A percentile compares a stretch with the other conserved stretches of the same genome.
phyloP scores from a whole-genome alignment of 2,888 invertebrate genomes.

The Papilio protenor region DNA sequence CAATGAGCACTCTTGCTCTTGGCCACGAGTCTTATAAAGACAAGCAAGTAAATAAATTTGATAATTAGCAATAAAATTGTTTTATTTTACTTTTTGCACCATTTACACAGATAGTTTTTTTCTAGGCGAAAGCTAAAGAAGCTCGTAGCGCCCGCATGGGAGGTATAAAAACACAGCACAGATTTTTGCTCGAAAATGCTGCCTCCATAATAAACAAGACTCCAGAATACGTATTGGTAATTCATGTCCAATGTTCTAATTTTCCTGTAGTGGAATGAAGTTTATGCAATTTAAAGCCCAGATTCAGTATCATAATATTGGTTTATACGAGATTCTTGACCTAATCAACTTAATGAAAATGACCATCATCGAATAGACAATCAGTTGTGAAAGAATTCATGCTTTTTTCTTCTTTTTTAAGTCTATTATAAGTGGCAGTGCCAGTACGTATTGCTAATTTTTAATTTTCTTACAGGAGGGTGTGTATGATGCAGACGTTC shows the following conservation, averaged over 20 bases:
- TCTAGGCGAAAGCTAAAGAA: slow-evolving; percentile 86
- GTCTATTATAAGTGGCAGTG: background rate
- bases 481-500: slow-evolving; percentile 86
- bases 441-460: slow-evolving; percentile 2
- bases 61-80: slow-evolving; percentile 55
- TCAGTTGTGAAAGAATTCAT: too few relatives aligned
- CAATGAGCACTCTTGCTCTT: slow-evolving; percentile 74
- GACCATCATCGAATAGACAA: too few relatives aligned
- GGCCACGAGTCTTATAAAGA: slow-evolving; percentile 80
- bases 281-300: too few relatives aligned
- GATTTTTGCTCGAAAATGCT: slow-evolving; percentile 88
- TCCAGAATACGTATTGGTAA: slow-evolving; percentile 83
- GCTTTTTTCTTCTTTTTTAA: too few relatives aligned
- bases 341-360: too few relatives aligned
- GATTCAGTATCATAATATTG: too few relatives aligned
- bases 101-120: slow-evolving; percentile 50
- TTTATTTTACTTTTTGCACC: slow-evolving; percentile 60
- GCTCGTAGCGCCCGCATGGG: slow-evolving; percentile 79
- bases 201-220: slow-evolving; percentile 83
- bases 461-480: slow-evolving; percentile 81
- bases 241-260: slow-evolving; percentile 37
- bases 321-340: too few relatives aligned
- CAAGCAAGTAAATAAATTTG: slow-evolving; percentile 76
- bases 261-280: too few relatives aligned
- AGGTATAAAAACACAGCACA: slow-evolving; percentile 80